Base-by-base conservation (phyloP, 1,140 invertebrate species). In the Diabrotica virgifera region DNA sequence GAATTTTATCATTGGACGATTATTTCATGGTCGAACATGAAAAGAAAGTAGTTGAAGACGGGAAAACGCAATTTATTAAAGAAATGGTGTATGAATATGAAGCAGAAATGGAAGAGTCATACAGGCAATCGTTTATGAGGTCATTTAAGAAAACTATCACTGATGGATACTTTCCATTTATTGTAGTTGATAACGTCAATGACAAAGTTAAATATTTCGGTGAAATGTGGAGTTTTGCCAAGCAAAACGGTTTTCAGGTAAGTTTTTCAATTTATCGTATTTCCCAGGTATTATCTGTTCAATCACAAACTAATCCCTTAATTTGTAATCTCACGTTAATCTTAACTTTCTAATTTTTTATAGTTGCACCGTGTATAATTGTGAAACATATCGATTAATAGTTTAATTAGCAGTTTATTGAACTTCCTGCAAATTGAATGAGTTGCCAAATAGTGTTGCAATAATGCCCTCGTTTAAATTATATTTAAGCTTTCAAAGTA, bases 21-120 rank as follows among this genome's bases (percentile, higher is more conserved):
- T 98, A 98, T 79, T 98, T 97, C 74, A 90, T 97, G 81, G 88
- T 91, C 53, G 95, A 97, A 82, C 86, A 89, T 57, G 95, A 96
- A 79, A 88, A 89, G 71, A 86, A 89, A 74, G 85, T 89, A 67
- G 85, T 84, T 37, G 87, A 90, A 69, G 92, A 91, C 62, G 92
- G 92, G 10, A 92, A 90, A 74, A 88, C 84, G 77, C 79, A 89
- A 6, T 86, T 82, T 65, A 80, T 82, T 51, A 85, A 84, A 59
- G 89, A 92, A 68, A 87, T 96, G 82, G 88, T 93, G 59, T 98
- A 96, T 78, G 94, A 97, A 77, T 97, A 92, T 81, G 95, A 98
- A 70, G 84, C 88, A 62, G 85, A 84, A 36, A 87, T 92, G 85
- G 95, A 97, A 79, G 84, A 88, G 54, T 84, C 84, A 35, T 98